Percentiles rank a stretch among this genome's conserved stretches.
These are phyloP conservation scores for Melanerpes aurifrons DNA, from an alignment of 2,113 vertebrate species.

Conservation along the genomic window DNA sequence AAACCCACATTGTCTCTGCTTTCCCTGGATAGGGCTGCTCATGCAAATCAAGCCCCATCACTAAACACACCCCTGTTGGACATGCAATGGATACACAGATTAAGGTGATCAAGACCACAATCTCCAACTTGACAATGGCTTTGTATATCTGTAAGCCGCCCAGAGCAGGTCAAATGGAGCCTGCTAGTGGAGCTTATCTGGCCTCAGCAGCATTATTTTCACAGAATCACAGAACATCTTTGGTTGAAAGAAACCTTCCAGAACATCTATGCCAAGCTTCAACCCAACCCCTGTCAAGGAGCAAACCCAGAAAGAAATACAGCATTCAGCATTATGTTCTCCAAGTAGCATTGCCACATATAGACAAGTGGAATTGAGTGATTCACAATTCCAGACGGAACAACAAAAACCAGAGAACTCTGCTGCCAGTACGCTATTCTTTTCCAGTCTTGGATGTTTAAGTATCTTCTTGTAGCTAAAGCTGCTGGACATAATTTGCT, in stretches of 20 bases:
- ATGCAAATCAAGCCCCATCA: background rate
- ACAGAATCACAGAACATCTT: too few species aligned
- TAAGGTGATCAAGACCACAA: background rate
- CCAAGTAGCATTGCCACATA: background rate
- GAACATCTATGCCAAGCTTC: too few species aligned
- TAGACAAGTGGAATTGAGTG: too few species aligned
- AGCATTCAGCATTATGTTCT: fast-evolving
- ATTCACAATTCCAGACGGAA: background rate
- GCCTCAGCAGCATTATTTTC: background rate
- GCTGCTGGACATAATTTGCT: background rate
- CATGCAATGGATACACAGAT: background rate
- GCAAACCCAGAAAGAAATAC: background rate
- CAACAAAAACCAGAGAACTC: background rate
- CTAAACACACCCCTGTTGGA: background rate
- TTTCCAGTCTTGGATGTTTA: background rate
- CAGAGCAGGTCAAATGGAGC: background rate
- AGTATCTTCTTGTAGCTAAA: background rate
- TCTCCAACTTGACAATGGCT: background rate
- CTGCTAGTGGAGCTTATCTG: background rate
- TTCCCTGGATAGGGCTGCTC: background rate
- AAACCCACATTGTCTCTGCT: background rate
- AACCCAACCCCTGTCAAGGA: fast-evolving
- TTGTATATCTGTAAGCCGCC: background rate
- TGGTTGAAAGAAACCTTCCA: too few species aligned
- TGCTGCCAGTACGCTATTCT: fast-evolving